phyloP scores from a whole-genome alignment of 2,113 vertebrate species.

The Chionodraco myersi region DNA sequence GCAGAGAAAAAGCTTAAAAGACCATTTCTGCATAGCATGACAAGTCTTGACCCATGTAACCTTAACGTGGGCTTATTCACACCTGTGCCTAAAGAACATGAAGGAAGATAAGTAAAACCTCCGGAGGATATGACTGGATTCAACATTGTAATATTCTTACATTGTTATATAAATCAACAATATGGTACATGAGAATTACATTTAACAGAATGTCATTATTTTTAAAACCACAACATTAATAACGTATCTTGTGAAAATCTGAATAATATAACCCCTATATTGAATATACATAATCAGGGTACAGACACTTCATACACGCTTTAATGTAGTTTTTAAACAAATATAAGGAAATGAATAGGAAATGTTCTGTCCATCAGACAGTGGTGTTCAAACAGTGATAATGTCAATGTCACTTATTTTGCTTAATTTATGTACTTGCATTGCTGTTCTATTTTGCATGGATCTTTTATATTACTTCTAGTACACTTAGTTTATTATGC shows the following conservation, averaged over 20 bases:
- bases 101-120: not conserved
- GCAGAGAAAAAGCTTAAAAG: not conserved
- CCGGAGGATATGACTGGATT: not conserved
- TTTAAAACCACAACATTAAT: not conserved
- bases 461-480: too few relatives aligned
- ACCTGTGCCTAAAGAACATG: not conserved
- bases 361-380: not conserved
- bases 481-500: too few relatives aligned
- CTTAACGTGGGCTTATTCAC: not conserved
- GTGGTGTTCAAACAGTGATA: not conserved
- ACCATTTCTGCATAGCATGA: slow-evolving; percentile 9
- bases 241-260: not conserved
- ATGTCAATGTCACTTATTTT: too few relatives aligned
- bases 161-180: not conserved
- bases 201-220: not conserved
- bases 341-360: not conserved
- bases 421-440: too few relatives aligned
- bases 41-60: slow-evolving; percentile 11
- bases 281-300: not conserved
- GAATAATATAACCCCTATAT: not conserved
- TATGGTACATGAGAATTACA: not conserved
- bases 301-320: not conserved
- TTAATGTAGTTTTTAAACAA: too few relatives aligned
- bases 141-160: not conserved
- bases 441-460: too few relatives aligned